Conservation (phyloP, 2,888 invertebrate genomes). For the Elysia crispata region DNA sequence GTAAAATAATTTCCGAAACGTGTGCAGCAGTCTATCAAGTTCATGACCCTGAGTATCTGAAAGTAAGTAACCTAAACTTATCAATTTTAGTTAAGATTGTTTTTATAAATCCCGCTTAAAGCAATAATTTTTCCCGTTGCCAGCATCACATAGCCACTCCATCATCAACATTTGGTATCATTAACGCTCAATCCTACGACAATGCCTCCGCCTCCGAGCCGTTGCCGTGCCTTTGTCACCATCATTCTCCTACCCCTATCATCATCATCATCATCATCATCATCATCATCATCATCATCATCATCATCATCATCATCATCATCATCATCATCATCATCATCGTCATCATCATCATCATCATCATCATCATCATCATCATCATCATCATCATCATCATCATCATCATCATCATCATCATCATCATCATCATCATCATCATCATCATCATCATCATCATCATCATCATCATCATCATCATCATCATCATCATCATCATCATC, state of each 20-base stretch:
- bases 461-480: slow-evolving; percentile 28
- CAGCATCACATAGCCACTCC: too few species aligned
- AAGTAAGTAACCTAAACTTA: too few species aligned
- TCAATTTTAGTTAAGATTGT: too few species aligned
- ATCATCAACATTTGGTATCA: too few species aligned
- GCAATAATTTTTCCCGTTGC: too few species aligned
- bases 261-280: slow-evolving; percentile 2
- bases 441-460: slow-evolving; percentile 28
- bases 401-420: neutral
- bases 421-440: slow-evolving; percentile 17
- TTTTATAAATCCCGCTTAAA: too few species aligned
- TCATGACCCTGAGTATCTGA: too few species aligned
- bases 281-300: neutral
- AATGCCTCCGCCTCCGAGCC: neutral
- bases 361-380: neutral
- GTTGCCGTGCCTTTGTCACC: neutral
- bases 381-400: neutral
- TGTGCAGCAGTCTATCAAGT: too few species aligned
- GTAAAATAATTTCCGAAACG: too few species aligned
- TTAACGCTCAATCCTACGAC: too few species aligned
- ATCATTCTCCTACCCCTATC: neutral
- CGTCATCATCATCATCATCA: neutral
- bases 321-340: too few species aligned
- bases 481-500: slow-evolving; percentile 26
- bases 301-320: neutral